Evolutionary conservation across 2,113 vertebrate genomes (phyloP).

Genomic region (Lota lota): DNA sequence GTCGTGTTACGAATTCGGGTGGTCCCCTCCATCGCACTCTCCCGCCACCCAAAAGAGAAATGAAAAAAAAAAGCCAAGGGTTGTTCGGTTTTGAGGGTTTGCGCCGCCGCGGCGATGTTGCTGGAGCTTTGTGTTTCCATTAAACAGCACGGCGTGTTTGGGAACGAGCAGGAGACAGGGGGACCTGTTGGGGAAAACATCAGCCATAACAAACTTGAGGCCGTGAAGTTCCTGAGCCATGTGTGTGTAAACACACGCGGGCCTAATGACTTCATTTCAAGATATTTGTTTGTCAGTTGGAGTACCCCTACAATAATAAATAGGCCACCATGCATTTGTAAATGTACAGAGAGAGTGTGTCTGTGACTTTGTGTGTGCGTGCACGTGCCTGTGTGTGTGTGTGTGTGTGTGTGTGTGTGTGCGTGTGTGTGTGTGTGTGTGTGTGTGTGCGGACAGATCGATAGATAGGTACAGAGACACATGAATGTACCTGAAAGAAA

Average conservation of each 20-base stretch:
- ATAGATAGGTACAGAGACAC: constrained; percentile 4
- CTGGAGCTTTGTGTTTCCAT: constrained; percentile 51
- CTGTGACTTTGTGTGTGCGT: constrained; percentile 8
- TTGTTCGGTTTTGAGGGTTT: constrained; percentile 20
- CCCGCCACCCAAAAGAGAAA: constrained; percentile 23
- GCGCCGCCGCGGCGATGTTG: constrained; percentile 2
- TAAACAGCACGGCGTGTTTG: constrained; percentile 53
- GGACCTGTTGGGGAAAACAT: constrained; percentile 58
- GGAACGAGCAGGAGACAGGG: constrained; percentile 44
- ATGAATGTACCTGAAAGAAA: too few relatives aligned
- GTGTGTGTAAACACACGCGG: constrained; percentile 72
- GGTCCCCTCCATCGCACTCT: constrained; percentile 73
- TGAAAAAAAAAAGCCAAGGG: too few relatives aligned
- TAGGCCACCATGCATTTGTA: constrained; percentile 69
- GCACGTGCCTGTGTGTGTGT: not conserved
- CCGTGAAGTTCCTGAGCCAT: constrained; percentile 59
- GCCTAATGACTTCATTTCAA: constrained; percentile 64
- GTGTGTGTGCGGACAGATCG: not conserved
- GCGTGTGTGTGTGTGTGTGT: too few relatives aligned
- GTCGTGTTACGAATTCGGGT: constrained; percentile 82
- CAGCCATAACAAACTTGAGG: constrained; percentile 46
- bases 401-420: too few relatives aligned
- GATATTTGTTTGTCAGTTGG: constrained; percentile 74
- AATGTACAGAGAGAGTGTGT: constrained; percentile 53
- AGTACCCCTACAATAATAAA: constrained; percentile 74